Evolutionary conservation across 2,797 vertebrate genomes (phyloP).

Genomic region (Clarias laeviceps): DNA sequence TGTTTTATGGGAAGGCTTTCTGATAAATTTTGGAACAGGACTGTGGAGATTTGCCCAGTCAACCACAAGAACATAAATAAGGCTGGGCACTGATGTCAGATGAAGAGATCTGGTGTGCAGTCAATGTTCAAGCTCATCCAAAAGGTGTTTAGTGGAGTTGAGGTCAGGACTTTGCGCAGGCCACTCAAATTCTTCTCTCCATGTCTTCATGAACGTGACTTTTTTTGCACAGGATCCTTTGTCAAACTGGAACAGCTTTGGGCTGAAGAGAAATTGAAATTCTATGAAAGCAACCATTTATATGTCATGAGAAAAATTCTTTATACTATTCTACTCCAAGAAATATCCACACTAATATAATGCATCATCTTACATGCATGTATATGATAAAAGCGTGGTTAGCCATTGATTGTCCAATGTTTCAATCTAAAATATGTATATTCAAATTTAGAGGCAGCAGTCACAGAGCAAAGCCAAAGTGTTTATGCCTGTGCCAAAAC

Average conservation of each 20-base stretch:
- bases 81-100: not conserved
- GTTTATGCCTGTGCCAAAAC: slow-evolving; percentile 19
- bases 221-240: not conserved
- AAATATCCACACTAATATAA: not conserved
- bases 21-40: not conserved
- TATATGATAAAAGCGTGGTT: not conserved
- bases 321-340: not conserved
- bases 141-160: not conserved
- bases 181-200: not conserved
- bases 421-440: not conserved
- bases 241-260: not conserved
- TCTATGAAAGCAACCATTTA: not conserved
- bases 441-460: not conserved
- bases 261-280: not conserved
- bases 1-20: not conserved
- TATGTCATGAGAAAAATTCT: not conserved
- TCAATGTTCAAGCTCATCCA: not conserved
- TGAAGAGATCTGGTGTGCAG: not conserved
- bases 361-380: not conserved
- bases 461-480: slow-evolving; percentile 11
- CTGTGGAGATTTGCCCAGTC: not conserved
- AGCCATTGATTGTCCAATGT: not conserved
- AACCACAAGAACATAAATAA: not conserved
- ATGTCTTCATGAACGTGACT: not conserved
- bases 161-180: not conserved